A percentile compares a stretch with the other conserved stretches of the same genome.
Evolutionary conservation across 2,113 vertebrate species (phyloP).

Genomic region (Anguilla rostrata): DNA sequence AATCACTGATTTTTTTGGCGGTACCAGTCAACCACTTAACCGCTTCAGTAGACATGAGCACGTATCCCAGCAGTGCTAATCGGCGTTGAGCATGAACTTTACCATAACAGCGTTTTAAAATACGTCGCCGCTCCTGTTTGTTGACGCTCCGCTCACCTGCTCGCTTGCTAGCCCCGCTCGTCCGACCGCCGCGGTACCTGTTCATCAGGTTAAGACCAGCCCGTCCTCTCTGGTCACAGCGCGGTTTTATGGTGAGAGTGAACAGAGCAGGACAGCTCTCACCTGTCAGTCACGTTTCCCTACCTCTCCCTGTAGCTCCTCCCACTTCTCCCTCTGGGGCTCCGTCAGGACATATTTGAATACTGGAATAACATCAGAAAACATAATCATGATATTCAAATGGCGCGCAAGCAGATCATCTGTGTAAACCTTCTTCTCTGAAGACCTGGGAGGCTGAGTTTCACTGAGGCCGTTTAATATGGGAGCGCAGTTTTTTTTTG

Average conservation of each 20-base stretch:
- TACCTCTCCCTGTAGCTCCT: not conserved
- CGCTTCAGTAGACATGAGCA: not conserved
- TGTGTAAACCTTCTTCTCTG: constrained; percentile 26
- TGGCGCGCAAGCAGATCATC: constrained; percentile 15
- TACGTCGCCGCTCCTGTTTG: not conserved
- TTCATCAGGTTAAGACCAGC: not conserved
- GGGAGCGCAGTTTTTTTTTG: not conserved
- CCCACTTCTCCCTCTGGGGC: too few species aligned
- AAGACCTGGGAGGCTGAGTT: not conserved
- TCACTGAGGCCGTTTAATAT: not conserved
- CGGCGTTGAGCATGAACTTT: not conserved
- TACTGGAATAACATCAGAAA: constrained; percentile 36
- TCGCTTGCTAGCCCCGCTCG: not conserved
- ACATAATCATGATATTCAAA: constrained; percentile 34
- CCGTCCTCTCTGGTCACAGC: not conserved
- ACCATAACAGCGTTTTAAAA: not conserved
- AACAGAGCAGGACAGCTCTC: not conserved
- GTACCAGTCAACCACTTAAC: too few species aligned
- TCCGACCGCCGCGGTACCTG: not conserved
- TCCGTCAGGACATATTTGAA: constrained; percentile 27
- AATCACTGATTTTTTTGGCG: too few species aligned
- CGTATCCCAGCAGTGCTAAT: not conserved
- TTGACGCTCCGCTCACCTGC: not conserved
- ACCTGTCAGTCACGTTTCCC: not conserved
- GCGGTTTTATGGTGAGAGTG: not conserved